Base-by-base conservation (phyloP, 1,140 invertebrate genomes). In the Dinoponera quadriceps region DNA sequence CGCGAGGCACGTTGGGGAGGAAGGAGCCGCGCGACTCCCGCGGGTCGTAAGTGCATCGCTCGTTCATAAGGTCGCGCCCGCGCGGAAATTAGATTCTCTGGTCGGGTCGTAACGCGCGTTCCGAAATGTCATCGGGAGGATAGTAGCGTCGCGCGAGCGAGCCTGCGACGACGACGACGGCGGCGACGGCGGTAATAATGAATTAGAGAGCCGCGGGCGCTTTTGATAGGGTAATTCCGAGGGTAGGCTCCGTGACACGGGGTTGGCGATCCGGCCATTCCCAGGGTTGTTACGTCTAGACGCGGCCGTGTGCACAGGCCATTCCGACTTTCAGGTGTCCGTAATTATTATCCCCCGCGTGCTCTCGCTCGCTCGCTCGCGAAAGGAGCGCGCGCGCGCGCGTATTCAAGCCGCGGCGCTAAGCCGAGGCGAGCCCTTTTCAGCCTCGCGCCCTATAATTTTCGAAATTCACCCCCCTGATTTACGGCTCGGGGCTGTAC, bases 261-360 rank as follows among this genome's bases (percentile, higher is more conserved):
- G 91, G 85, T 90, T 91, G 91, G 89, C 59, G 82, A 85, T 83
- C 72, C 55, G 83, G 82, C 89, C 80, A 91, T 91, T 91, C 74
- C 72, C 83, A 85, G 87, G 78, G 88, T 81, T 87, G 86, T 90
- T 88, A 85, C 78, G 91, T 93, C 90, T 93, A 92, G 91, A 93
- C 91, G 88, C 69, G 75, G 63, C 65, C 75, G 65, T 75, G 82
- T 74, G 83, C 78, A 33, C 55, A 71, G 81, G 83, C 88, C 90
- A 91, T 92, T 93, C 87, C 82, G 91, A 92, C 86, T 92, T 92
- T 92, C 91, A 92, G 92, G 91, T 92, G 91, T 93, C 90, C 89
- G 85, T 93, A 93, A 92, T 93, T 91, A 92, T 93, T 92, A 91
- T 89, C 85, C 86, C 74, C 62, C 55, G 38, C 51, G 57, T 81